Evolutionary conservation across 2,888 invertebrate genomes (phyloP).

Genomic region (Cotesia congregata): DNA sequence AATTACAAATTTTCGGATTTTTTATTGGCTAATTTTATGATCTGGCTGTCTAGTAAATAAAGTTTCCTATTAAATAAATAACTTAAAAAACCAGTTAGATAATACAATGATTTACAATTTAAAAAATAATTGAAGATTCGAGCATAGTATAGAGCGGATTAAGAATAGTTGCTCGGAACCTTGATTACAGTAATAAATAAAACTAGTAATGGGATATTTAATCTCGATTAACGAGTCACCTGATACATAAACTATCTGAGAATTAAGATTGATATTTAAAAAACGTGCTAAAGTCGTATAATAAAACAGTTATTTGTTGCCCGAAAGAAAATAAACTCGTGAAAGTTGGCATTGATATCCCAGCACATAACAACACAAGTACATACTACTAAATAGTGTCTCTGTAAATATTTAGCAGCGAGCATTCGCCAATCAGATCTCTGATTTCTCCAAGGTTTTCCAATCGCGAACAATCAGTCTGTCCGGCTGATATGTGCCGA

Average conservation of each 20-base stretch:
- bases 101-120: neutral
- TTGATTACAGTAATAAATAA: neutral
- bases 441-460: slow-evolving; percentile 44
- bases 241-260: neutral
- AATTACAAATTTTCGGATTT: neutral
- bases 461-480: slow-evolving; percentile 42
- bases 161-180: neutral
- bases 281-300: slow-evolving; percentile 31
- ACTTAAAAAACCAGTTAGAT: neutral
- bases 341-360: slow-evolving; percentile 42
- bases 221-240: neutral
- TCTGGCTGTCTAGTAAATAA: neutral
- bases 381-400: slow-evolving; percentile 34
- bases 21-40: neutral
- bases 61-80: neutral
- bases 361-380: neutral
- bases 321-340: slow-evolving; percentile 38
- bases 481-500: slow-evolving; percentile 8
- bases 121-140: neutral
- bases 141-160: neutral
- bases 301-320: slow-evolving; percentile 12
- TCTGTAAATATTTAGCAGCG: neutral
- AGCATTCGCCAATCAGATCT: neutral
- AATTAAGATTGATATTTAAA: neutral
- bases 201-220: neutral